A percentile compares a stretch with the other conserved stretches of the same genome.
Conservation (phyloP, 2,113 vertebrate species). For the Pungitius pungitius region DNA sequence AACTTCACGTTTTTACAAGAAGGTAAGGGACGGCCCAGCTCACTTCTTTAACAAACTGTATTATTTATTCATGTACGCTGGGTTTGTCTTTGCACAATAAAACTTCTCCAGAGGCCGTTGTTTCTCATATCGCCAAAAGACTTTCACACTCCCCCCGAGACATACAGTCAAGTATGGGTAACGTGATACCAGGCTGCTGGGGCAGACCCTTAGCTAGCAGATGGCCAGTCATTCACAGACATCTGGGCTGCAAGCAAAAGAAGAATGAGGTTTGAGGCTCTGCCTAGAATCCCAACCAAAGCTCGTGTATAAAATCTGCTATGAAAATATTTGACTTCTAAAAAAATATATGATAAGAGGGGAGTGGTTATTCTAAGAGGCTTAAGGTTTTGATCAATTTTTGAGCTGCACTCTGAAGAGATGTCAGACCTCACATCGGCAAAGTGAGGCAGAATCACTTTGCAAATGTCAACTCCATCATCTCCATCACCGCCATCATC, state of each 20-base stretch:
- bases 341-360: not conserved
- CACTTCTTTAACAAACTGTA: not conserved
- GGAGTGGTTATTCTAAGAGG: not conserved
- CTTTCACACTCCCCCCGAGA: slow-evolving; percentile 31
- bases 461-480: not conserved
- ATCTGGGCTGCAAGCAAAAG: slow-evolving; percentile 31
- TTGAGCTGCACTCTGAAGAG: not conserved
- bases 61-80: not conserved
- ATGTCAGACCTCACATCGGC: not conserved
- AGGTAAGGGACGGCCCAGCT: not conserved
- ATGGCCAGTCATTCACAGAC: slow-evolving; percentile 69
- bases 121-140: slow-evolving; percentile 32
- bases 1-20: not conserved
- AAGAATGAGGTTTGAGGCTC: slow-evolving; percentile 22
- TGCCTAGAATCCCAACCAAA: slow-evolving; percentile 12
- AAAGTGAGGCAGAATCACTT: too few species aligned
- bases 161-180: slow-evolving; percentile 51
- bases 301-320: not conserved
- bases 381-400: slow-evolving; percentile 13
- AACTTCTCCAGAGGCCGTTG: not conserved
- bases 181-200: slow-evolving; percentile 58
- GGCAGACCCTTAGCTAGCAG: slow-evolving; percentile 60
- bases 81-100: slow-evolving; percentile 2
- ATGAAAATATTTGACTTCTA: not conserved
- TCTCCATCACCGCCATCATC: not conserved